A percentile compares a stretch with the other conserved stretches of the same genome.
Evolutionary conservation across 2,888 invertebrate genomes (phyloP).

Genomic region (Nomada goodeniana): DNA sequence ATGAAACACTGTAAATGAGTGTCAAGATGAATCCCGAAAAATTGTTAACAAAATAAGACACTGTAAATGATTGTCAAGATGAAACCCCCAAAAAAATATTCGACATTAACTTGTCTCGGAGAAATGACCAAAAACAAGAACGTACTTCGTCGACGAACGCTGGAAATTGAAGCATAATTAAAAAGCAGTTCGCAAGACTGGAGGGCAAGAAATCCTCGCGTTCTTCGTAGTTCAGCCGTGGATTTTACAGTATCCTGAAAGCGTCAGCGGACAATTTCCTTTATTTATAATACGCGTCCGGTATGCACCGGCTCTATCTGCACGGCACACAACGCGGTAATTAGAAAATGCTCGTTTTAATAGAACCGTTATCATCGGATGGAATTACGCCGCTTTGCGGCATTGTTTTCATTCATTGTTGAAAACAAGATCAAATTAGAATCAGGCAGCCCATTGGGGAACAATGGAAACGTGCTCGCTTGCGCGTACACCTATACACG

Average conservation of each 20-base stretch:
- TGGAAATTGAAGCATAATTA: constrained; percentile 9
- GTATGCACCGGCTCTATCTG: constrained; percentile 39
- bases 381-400: constrained; percentile 59
- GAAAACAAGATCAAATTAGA: constrained; percentile 66
- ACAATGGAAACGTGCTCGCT: constrained; percentile 38
- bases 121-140: background rate
- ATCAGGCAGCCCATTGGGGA: constrained; percentile 32
- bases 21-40: too few relatives aligned
- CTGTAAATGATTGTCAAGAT: too few relatives aligned
- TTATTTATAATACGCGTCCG: constrained; percentile 38
- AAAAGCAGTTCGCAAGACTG: background rate
- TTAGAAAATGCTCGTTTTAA: constrained; percentile 58
- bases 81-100: too few relatives aligned
- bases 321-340: constrained; percentile 59
- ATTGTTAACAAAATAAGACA: too few relatives aligned
- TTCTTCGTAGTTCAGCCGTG: constrained; percentile 1
- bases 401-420: constrained; percentile 55
- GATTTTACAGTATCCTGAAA: constrained; percentile 10
- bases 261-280: constrained; percentile 35
- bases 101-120: too few relatives aligned
- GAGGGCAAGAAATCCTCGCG: constrained; percentile 3
- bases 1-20: too few relatives aligned
- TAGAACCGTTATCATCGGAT: constrained; percentile 61
- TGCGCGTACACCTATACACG: background rate
- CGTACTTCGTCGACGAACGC: background rate